Conservation (phyloP, 2,888 invertebrate species). For the Subacronicta megacephala region DNA sequence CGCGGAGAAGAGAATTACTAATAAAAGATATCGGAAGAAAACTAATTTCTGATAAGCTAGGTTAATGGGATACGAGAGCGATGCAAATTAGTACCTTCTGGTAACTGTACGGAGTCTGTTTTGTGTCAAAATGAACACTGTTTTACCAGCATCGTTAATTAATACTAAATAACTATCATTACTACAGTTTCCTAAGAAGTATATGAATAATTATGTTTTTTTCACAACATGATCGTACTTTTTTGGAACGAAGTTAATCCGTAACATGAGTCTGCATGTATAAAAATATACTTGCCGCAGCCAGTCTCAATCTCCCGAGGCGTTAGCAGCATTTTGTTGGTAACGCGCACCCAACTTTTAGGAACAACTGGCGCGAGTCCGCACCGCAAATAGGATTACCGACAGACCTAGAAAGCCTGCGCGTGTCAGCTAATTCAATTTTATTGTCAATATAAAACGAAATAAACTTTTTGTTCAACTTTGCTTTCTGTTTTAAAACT, state of each 20-base stretch:
- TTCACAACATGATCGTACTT: too few species aligned
- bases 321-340: conserved; percentile 71
- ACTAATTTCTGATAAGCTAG: conserved; percentile 50
- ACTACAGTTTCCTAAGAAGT: too few species aligned
- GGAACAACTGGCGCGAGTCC: conserved; percentile 74
- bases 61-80: conserved; percentile 20
- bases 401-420: conserved; percentile 76
- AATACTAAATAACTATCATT: too few species aligned
- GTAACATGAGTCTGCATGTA: conserved; percentile 26
- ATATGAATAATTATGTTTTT: too few species aligned
- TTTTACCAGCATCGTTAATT: too few species aligned
- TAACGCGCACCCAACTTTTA: conserved; percentile 75
- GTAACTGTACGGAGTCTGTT: neutral
- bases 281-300: conserved; percentile 54
- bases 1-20: conserved; percentile 50
- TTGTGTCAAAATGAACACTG: too few species aligned
- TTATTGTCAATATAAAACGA: conserved; percentile 75
- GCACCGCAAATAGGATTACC: conserved; percentile 84
- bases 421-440: conserved; percentile 79
- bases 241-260: conserved; percentile 23
- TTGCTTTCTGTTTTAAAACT: conserved; percentile 53
- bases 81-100: conserved; percentile 18
- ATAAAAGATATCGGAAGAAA: conserved; percentile 58
- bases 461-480: conserved; percentile 59
- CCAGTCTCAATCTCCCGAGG: conserved; percentile 64